Evolutionary conservation across 2,888 invertebrate genomes (phyloP), one percentile per base, ranked within the genome.

Genomic region (Calameuta filiformis): DNA sequence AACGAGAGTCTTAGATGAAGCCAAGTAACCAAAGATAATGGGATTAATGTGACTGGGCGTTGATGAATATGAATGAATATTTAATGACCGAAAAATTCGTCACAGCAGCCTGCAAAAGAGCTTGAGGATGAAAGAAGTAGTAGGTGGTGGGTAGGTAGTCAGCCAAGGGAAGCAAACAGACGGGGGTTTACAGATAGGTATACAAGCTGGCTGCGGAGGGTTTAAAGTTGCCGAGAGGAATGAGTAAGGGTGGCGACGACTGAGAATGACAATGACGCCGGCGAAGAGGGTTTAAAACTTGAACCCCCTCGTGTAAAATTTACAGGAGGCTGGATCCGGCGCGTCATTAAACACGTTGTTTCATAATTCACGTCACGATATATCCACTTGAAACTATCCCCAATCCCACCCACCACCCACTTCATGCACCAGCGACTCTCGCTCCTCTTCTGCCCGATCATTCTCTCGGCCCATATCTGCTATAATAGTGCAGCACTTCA

Each of bases 301-400:
- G 80, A 82, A 83, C 83, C 75, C 75, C 76, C 74, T 76, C 79
- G 74, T 82, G 85, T 84, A 84, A 88, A 90, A 90, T 90, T 90
- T 89, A 90, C 89, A 87, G 85, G 86, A 83, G 86, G 85, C 86
- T 87, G 88, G 87, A 90, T 90, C 87, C 89, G 87, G 88, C 89
- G 89, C 89, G 89, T 90, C 90, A 91, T 90, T 91, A 91, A 91
- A 89, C 91, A 87, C 90, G 91, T 90, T 91, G 91, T 91, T 91
- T 90, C 90, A 90, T 91, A 90, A 91, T 90, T 90, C 89, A 90
- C 87, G 84, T 82, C 77, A 84, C 82, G 85, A 85, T 86, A 86
- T 87, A 85, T 84, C 23, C 56, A 56, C 56, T 56, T 23, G 56
- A 78, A 71, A 12, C 31, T 31, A 34, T 12, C 33, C 33, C 31